Evolutionary conservation across 2,113 vertebrate species (phyloP), one percentile per base, ranked within the genome.

Genomic region (Dermatemys mawii): DNA sequence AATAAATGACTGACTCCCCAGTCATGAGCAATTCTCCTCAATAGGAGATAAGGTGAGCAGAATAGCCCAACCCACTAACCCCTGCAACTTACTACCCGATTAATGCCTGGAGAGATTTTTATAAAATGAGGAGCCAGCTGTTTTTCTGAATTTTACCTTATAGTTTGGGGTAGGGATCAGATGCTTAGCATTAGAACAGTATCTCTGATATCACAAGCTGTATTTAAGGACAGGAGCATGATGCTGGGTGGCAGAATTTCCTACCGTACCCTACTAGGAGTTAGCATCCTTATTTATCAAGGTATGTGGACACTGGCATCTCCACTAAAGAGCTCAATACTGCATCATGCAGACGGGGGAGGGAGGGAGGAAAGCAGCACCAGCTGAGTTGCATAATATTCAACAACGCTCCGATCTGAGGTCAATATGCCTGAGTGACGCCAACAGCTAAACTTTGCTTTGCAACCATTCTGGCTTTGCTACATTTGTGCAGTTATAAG

Each of bases 41-140:
- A 46, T 2, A 0, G 26, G 27, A 81, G 24, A 8, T 19, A 38
- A 38, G 0, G 5, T 2, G 41, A 48, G 32, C 32, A 88, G 27
- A 46, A 16, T 2, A 55, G 8, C 22, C 82, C 6, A 46, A n/a
- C 9, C 9, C 35, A 57, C 53, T 29, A 10, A n/a, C 16, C 14
- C 24, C 24, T 57, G n/a, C 80, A 16, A 21, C 48, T 76, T 13
- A 50, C 1, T n/a, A 12, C 29, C 90, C 41, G 24, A 38, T 29
- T 7, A 21, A 9, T 46, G 60, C 79, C 57, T 38, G 24, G 16
- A 80, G 60, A 63, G 22, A 11, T 44, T 57, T 48, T 10, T 41
- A 14, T 26, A 88, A 44, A 54, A 41, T 27, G 12, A 60, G 46
- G 22, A 1, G 5, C 32, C 70, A 53, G 70, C 38, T 54, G 16